A percentile compares a stretch with the other conserved stretches of the same genome.
Conservation (phyloP, 2,888 invertebrate species). For the Willowsia nigromaculata region DNA sequence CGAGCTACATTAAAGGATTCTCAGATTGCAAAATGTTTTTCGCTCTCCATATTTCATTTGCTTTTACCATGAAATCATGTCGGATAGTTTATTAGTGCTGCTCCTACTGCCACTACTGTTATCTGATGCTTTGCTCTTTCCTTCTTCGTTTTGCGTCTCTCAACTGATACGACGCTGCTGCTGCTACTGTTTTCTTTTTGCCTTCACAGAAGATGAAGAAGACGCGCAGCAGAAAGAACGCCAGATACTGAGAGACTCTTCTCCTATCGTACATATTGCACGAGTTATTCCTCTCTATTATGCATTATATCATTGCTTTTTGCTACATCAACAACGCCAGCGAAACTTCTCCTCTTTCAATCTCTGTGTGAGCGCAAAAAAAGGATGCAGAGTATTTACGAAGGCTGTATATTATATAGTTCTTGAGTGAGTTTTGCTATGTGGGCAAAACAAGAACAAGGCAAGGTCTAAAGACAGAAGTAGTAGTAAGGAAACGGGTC, state of each 20-base stretch:
- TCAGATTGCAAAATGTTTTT: conserved; percentile 51
- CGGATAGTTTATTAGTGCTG: neutral
- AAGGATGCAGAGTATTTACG: too few species aligned
- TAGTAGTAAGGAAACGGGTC: conserved; percentile 3
- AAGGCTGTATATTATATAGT: neutral
- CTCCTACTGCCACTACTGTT: neutral
- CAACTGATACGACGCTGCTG: neutral
- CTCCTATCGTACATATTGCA: conserved; percentile 23
- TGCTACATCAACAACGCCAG: neutral
- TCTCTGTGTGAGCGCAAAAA: neutral
- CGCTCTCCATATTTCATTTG: conserved; percentile 48
- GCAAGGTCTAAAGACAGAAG: neutral
- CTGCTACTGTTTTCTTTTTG: too few species aligned
- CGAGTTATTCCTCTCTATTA: conserved; percentile 8
- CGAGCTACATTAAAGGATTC: conserved; percentile 42
- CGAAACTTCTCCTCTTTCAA: neutral
- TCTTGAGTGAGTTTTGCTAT: neutral
- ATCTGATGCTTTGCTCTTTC: neutral
- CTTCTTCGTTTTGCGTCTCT: too few species aligned
- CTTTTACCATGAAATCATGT: conserved; percentile 36
- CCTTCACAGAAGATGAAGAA: neutral
- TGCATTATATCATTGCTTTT: conserved; percentile 25
- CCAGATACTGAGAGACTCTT: neutral
- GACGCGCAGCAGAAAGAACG: neutral
- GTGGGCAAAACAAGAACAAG: conserved; percentile 14